Conservation (phyloP, 2,113 vertebrate species). For the Pleuronectes platessa region DNA sequence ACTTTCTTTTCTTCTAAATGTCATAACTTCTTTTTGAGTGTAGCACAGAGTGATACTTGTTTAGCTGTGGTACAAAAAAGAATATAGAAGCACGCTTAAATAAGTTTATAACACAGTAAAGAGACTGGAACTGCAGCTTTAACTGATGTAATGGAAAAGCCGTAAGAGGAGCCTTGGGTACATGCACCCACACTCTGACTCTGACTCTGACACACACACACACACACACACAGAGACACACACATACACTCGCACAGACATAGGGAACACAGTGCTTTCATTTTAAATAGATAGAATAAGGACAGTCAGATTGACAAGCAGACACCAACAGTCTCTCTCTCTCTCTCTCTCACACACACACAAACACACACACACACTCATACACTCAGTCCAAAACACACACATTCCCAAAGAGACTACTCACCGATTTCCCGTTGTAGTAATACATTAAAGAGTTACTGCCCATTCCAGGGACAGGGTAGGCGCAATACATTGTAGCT, state of each 20-base stretch:
- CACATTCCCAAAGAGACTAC: constrained; percentile 80
- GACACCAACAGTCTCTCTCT: constrained; percentile 17
- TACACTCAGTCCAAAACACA: constrained; percentile 39
- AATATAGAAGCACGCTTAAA: not conserved
- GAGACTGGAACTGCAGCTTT: constrained; percentile 30
- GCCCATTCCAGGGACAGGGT: constrained; percentile 96
- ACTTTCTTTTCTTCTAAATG: constrained; percentile 28
- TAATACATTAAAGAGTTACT: constrained; percentile 98
- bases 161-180: constrained; percentile 40
- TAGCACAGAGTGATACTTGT: constrained; percentile 8
- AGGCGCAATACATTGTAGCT: constrained; percentile 94
- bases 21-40: constrained; percentile 3
- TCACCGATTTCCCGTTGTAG: constrained; percentile 99
- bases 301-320: constrained; percentile 35
- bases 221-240: constrained; percentile 19
- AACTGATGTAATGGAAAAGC: constrained; percentile 73
- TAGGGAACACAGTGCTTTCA: not conserved
- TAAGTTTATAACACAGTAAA: constrained; percentile 21
- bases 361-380: constrained; percentile 51
- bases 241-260: constrained; percentile 9
- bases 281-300: constrained; percentile 22
- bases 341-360: constrained; percentile 19
- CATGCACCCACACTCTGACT: constrained; percentile 2
- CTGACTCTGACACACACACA: constrained; percentile 4
- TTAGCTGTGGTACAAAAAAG: constrained; percentile 3